A percentile compares a stretch with the other conserved stretches of the same genome.
Evolutionary conservation across 2,113 vertebrate species (phyloP).

Genomic region (Coptodon bakossiorum): DNA sequence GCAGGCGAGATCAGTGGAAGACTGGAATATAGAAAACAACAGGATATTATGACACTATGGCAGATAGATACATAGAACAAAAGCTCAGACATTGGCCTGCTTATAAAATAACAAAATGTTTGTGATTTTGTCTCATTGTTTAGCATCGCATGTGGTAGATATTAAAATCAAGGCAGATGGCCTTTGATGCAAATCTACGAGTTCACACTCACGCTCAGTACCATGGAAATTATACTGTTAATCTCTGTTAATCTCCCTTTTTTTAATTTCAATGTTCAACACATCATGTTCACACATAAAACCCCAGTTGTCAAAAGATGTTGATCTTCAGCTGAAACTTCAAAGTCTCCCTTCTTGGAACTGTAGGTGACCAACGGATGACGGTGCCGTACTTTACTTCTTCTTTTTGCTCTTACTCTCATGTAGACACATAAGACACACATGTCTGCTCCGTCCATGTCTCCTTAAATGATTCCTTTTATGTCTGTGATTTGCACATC

Average conservation of each 20-base stretch:
- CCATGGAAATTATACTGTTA: background rate
- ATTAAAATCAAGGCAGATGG: background rate
- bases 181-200: background rate
- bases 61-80: background rate
- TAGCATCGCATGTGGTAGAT: background rate
- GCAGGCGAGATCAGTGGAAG: slow-evolving; percentile 83
- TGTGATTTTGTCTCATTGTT: background rate
- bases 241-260: background rate
- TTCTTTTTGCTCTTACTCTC: background rate
- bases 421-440: background rate
- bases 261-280: background rate
- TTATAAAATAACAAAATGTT: background rate
- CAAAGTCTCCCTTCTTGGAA: background rate
- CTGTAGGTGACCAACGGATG: background rate
- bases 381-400: accelerated
- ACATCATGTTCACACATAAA: background rate
- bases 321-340: background rate
- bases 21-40: slow-evolving; percentile 63
- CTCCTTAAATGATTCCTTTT: slow-evolving; percentile 4
- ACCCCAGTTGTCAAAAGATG: background rate
- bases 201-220: background rate
- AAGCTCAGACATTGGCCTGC: background rate
- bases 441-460: background rate
- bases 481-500: slow-evolving; percentile 39
- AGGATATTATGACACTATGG: background rate